Evolutionary conservation across 2,888 invertebrate species (phyloP).

Genomic region (Dasysyrphus albostriatus): DNA sequence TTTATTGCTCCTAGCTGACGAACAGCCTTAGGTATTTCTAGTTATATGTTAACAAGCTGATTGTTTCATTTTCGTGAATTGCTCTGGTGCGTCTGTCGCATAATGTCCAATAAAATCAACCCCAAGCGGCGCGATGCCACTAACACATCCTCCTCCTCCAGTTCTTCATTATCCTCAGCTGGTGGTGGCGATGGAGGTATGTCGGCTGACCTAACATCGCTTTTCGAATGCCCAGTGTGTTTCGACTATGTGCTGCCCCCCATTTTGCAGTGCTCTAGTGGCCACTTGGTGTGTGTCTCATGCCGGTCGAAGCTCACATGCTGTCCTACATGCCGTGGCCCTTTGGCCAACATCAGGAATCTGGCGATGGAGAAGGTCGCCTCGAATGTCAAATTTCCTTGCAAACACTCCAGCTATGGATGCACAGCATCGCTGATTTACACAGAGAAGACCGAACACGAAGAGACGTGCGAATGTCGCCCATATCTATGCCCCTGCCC

Average conservation of each 20-base stretch:
- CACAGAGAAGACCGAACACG: conserved; percentile 99
- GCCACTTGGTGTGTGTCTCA: conserved; percentile 98
- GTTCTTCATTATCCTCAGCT: conserved; percentile 83
- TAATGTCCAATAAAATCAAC: conserved; percentile 84
- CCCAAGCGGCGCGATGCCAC: conserved; percentile 83
- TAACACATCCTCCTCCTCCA: conserved; percentile 84
- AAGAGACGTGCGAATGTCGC: conserved; percentile 98
- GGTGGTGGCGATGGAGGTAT: conserved; percentile 85
- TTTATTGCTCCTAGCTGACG: conserved; percentile 4
- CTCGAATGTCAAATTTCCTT: conserved; percentile 98
- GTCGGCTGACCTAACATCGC: conserved; percentile 94
- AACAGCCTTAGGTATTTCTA: conserved; percentile 19
- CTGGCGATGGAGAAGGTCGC: conserved; percentile 99
- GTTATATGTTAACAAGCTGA: conserved; percentile 77
- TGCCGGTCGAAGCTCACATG: conserved; percentile 98
- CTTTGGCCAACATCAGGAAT: conserved; percentile 98
- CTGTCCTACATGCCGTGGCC: conserved; percentile 99
- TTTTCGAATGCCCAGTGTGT: conserved; percentile 98
- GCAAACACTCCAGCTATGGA: conserved; percentile 98
- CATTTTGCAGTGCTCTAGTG: conserved; percentile 99
- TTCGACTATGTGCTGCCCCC: conserved; percentile 99
- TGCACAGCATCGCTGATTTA: conserved; percentile 96
- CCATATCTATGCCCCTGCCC: conserved; percentile 99
- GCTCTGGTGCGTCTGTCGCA: conserved; percentile 74
- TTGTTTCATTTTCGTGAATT: conserved; percentile 76